A percentile compares a stretch with the other conserved stretches of the same genome.
Evolutionary conservation across 2,888 invertebrate species (phyloP).

Genomic region (Latrodectus hesperus): DNA sequence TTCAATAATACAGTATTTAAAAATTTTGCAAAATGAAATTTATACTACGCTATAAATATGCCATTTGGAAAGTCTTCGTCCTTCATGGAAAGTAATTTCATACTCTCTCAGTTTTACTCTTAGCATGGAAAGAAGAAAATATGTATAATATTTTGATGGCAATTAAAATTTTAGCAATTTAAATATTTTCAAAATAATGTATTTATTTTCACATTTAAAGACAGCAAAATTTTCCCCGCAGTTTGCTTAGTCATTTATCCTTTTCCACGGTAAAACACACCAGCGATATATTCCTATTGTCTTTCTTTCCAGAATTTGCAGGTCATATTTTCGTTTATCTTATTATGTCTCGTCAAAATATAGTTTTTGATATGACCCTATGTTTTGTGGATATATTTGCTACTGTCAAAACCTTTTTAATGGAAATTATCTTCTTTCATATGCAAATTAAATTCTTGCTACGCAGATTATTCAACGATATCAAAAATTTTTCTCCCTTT

Average conservation of each 20-base stretch:
- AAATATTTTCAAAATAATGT: neutral
- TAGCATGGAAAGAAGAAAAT: too few relatives aligned
- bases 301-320: neutral
- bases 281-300: neutral
- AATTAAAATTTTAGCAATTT: neutral
- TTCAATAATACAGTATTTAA: too few relatives aligned
- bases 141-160: too few relatives aligned
- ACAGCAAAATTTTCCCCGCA: neutral
- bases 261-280: neutral
- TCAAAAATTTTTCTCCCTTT: conserved; percentile 4
- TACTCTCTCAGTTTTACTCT: too few relatives aligned
- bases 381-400: conserved; percentile 28
- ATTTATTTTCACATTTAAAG: neutral
- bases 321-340: neutral
- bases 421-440: conserved; percentile 55
- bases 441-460: conserved; percentile 51
- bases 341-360: conserved; percentile 14
- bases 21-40: too few relatives aligned
- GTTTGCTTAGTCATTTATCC: neutral
- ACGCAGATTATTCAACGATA: conserved; percentile 10
- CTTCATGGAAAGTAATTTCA: too few relatives aligned
- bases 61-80: too few relatives aligned
- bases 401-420: conserved; percentile 55
- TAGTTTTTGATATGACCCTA: conserved; percentile 42
- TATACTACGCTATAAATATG: too few relatives aligned